Conservation (phyloP, 2,797 vertebrate species). For the Melanotaenia maccullochi region DNA sequence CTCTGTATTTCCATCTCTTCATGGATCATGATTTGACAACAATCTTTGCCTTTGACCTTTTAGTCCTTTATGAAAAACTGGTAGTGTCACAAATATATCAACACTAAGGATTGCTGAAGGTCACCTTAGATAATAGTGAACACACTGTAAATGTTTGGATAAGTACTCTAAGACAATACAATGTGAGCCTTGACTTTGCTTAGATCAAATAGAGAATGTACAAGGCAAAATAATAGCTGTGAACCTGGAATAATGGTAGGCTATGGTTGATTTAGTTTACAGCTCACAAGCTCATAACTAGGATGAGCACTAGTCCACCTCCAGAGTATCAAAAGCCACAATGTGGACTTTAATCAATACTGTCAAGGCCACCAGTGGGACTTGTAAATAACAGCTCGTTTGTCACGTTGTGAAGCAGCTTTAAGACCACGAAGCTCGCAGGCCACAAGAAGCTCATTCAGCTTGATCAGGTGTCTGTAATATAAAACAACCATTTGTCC, state of each 20-base stretch:
- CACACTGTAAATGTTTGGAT: not conserved
- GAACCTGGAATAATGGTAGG: constrained; percentile 62
- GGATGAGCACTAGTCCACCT: constrained; percentile 63
- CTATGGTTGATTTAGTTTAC: constrained; percentile 64
- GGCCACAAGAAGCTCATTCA: constrained; percentile 47
- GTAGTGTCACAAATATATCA: not conserved
- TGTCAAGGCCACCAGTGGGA: constrained; percentile 70
- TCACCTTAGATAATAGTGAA: constrained; percentile 23
- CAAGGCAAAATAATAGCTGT: constrained; percentile 50
- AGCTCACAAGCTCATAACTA: constrained; percentile 63
- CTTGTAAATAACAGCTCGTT: constrained; percentile 71
- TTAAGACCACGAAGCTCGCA: constrained; percentile 50
- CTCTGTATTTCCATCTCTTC: not conserved
- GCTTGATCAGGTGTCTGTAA: constrained; percentile 53
- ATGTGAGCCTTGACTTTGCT: constrained; percentile 19
- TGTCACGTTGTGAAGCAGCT: constrained; percentile 49
- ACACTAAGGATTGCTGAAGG: not conserved
- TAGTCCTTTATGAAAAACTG: not conserved
- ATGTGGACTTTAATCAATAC: constrained; percentile 75
- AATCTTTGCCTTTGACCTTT: not conserved
- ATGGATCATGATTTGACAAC: not conserved
- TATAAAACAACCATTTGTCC: constrained; percentile 51
- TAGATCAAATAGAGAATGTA: constrained; percentile 38
- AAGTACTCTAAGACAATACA: not conserved
- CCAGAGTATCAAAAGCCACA: constrained; percentile 68